Evolutionary conservation across 2,113 vertebrate genomes (phyloP).

Genomic region (Etheostoma spectabile): DNA sequence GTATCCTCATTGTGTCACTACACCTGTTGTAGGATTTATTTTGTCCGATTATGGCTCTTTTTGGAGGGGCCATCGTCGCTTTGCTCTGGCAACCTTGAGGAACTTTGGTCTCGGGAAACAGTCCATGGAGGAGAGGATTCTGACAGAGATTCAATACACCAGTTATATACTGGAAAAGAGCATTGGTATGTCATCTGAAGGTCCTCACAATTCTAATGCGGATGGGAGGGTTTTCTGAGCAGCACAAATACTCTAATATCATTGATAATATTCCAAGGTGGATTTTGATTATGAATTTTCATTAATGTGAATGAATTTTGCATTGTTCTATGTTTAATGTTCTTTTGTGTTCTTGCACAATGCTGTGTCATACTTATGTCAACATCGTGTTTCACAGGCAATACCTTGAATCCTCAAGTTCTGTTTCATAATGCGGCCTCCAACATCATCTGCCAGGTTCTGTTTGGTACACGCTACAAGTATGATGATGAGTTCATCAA

Average conservation of each 20-base stretch:
- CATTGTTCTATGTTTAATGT: too few relatives aligned
- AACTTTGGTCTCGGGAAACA: slow-evolving; percentile 86
- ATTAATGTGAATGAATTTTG: too few relatives aligned
- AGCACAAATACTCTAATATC: too few relatives aligned
- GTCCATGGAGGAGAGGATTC: slow-evolving; percentile 82
- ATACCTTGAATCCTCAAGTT: slow-evolving; percentile 44
- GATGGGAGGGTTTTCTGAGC: too few relatives aligned
- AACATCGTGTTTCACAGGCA: slow-evolving; percentile 36
- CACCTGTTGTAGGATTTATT: slow-evolving; percentile 65
- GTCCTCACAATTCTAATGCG: too few relatives aligned
- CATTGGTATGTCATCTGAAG: slow-evolving; percentile 24
- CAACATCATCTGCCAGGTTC: slow-evolving; percentile 84
- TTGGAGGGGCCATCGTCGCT: slow-evolving; percentile 84
- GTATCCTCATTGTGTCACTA: neutral
- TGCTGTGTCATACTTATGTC: neutral
- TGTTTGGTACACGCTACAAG: slow-evolving; percentile 80
- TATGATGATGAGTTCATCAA: slow-evolving; percentile 73
- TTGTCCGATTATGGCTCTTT: slow-evolving; percentile 40
- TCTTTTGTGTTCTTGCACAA: too few relatives aligned
- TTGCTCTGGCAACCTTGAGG: slow-evolving; percentile 78
- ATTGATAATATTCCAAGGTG: too few relatives aligned
- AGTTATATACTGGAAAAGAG: slow-evolving; percentile 34
- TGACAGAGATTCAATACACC: slow-evolving; percentile 72
- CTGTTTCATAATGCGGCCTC: slow-evolving; percentile 77
- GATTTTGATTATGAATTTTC: too few relatives aligned